Evolutionary conservation across 2,888 invertebrate species (phyloP), one percentile per base, ranked within the genome.

Genomic region (Diadromus collaris): DNA sequence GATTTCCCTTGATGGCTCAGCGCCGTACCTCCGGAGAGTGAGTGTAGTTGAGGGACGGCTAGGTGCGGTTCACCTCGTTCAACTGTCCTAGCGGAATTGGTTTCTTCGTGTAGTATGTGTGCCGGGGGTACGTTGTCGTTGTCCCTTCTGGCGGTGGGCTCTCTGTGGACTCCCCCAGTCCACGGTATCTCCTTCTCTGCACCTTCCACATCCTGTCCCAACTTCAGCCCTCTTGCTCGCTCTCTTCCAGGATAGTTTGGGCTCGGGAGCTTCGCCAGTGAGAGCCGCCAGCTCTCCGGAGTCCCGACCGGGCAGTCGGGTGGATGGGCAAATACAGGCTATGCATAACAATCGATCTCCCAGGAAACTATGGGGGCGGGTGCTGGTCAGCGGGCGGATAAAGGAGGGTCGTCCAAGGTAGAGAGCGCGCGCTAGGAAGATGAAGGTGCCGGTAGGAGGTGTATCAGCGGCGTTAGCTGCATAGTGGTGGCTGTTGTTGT

Each of bases 341-440:
- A 90, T 90, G 90, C 90, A 90, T 90, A 90, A 90, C 90, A 90
- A 90, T 90, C 90, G 90, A 90, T 90, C 90, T 90, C 88, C 86
- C 87, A 87, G 89, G 90, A 89, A 90, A 89, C 90, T 89, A 86
- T 87, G 80, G 79, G 80, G 88, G 88, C 88, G 88, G 89, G 86
- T 88, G 89, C 87, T 89, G 90, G 90, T 88, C 88, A 90, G 87
- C 86, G 87, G 86, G 86, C 85, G 89, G 88, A 88, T 87, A 87
- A 87, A 86, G 88, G 86, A 84, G 85, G 83, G 81, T 84, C 80
- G 79, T 58, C 65, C 81, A 76, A 68, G 81, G 83, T 69, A 75
- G 82, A 70, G 79, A 78, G 77, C 83, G 82, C 83, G 83, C 84
- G 86, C n/a, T n/a, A 72, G 76, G 70, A 80, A 80, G 79, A 80